Base-by-base conservation (phyloP, 1,140 invertebrate species). In the Magallana angulata region DNA sequence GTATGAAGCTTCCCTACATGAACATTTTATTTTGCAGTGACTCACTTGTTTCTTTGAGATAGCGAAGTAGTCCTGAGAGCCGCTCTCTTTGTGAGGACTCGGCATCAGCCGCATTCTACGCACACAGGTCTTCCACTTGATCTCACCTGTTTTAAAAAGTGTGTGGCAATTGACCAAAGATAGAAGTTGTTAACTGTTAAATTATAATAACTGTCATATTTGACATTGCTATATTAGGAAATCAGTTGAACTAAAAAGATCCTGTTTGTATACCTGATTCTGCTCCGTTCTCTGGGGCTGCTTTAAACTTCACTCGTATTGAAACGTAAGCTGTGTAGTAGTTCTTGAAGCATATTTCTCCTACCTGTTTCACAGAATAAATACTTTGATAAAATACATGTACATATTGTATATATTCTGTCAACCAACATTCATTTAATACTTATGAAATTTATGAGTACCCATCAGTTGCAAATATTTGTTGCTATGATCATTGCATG, bases 331-430 rank as follows among this genome's bases (percentile, higher is more conserved):
- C 95, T 57, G 94, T 95, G 92, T 96, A 96, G 90, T 94, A 95
- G 91, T 96, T 96, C 86, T 94, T 93, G 85, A 96, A 95, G 1
- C 94, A 92, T 36, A 96, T 93, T 89, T 96, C 95, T 62, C 95
- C 95, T 86, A 96, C 93, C 95, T 95, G 68, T 76, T 6, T 14
- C 60, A 62, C 5, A 48, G 36, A 48, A 48, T 3, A 48, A 48
- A 48, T 48, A 48, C 36, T 48, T 48, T 48, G 36, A 48, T 48
- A 48, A 48, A 48, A 4, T 48, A 48, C 36, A 48, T 48, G 5
- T 48, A 48, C 36, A 48, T 48, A 48, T 48, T 48, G 5, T 48
- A 48, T 5, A 48, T 48, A 48, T 48, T 4, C 36, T 48, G 36
- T 48, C 36, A 48, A 48, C 36, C 36, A 3, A 48, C 36, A 48